Evolutionary conservation across 1,140 invertebrate species (phyloP).

Genomic region (Drosophila yakuba): DNA sequence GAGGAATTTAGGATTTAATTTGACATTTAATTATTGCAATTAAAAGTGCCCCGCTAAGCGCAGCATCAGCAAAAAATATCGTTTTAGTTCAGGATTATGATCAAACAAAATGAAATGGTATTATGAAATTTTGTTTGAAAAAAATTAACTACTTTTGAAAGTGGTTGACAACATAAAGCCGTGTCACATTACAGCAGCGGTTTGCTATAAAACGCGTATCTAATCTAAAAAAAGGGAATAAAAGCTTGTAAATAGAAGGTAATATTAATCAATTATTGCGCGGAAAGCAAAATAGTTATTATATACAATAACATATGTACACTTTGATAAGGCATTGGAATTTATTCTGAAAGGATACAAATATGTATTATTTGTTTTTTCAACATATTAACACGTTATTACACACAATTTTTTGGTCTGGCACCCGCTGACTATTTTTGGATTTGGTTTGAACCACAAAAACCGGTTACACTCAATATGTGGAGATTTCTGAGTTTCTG

Average conservation of each 20-base stretch:
- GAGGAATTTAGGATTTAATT: conserved; percentile 52
- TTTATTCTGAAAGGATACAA: too few species aligned
- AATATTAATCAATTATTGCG: not conserved
- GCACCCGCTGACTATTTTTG: too few species aligned
- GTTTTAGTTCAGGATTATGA: conserved; percentile 13
- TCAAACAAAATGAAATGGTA: conserved; percentile 18
- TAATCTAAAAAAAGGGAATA: not conserved
- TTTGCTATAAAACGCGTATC: not conserved
- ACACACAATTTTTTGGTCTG: too few species aligned
- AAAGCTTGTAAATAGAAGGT: not conserved
- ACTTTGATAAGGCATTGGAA: too few species aligned
- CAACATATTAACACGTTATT: too few species aligned
- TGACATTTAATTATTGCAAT: conserved; percentile 59
- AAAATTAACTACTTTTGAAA: conserved; percentile 23
- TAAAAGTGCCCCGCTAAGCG: conserved; percentile 38
- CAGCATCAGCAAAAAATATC: conserved; percentile 1
- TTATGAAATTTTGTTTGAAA: conserved; percentile 16
- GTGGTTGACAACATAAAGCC: conserved; percentile 17
- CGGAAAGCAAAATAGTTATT: not conserved
- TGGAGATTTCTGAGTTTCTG: too few species aligned
- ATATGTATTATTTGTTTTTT: too few species aligned
- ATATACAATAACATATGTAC: too few species aligned
- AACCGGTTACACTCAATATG: too few species aligned
- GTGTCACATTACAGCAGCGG: conserved; percentile 10
- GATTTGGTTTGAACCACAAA: too few species aligned